These are phyloP conservation scores for Genyomyrus donnyi DNA, from an alignment of 2,113 vertebrate species.

Conservation along the genomic window DNA sequence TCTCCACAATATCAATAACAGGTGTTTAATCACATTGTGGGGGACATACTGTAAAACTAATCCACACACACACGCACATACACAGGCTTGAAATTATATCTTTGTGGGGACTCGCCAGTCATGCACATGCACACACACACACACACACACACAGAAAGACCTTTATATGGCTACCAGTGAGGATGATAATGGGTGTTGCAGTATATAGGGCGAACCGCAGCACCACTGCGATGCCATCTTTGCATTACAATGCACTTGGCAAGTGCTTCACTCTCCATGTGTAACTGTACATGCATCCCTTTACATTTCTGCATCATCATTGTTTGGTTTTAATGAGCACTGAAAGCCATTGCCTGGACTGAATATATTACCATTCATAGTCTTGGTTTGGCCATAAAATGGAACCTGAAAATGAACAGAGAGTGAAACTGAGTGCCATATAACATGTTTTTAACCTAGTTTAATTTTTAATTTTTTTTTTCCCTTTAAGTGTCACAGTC, in stretches of 20 bases:
- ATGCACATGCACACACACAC: too few species aligned
- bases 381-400: conserved; percentile 38
- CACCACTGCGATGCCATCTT: conserved; percentile 33
- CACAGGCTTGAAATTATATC: too few species aligned
- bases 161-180: background rate
- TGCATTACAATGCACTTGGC: conserved; percentile 60
- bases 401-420: conserved; percentile 25
- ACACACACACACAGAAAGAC: background rate
- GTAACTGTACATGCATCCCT: conserved; percentile 57
- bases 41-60: too few species aligned
- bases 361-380: conserved; percentile 50
- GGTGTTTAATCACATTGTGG: too few species aligned
- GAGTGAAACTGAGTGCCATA: background rate
- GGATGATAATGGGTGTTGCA: background rate
- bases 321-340: conserved; percentile 55
- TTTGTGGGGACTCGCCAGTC: too few species aligned
- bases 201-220: background rate
- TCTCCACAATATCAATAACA: background rate
- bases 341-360: conserved; percentile 48
- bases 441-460: background rate
- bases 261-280: conserved; percentile 38
- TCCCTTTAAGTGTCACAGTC: background rate
- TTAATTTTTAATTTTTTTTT: background rate
- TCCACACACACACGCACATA: background rate
- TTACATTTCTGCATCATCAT: conserved; percentile 57